Base-by-base conservation (phyloP, 2,888 invertebrate genomes). In the Parnassius apollo region DNA sequence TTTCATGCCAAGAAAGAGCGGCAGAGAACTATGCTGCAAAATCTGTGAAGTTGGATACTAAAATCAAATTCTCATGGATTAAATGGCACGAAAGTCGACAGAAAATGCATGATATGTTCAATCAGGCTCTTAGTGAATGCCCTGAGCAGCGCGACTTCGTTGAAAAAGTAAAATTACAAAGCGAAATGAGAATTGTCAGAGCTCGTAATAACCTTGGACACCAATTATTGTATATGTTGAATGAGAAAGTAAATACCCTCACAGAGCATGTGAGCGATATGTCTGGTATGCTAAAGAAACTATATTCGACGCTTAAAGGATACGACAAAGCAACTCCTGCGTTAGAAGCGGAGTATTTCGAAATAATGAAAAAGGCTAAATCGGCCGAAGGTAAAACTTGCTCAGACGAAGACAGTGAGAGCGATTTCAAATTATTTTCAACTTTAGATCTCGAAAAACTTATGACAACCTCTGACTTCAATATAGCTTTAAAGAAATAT, bases 301-400 rank as follows among this genome's bases (percentile, higher is more conserved):
- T 94, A 52, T 94, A 93, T 71, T 77, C 93, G 12, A 92, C 93
- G 0, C 82, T 95, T 7, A 90, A 92, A 74, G 94, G 94, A 0
- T 93, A 93, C 63, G 93, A 93, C 25, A 91, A 92, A 59, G 88
- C 92, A 2, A 93, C 94, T 0, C 92, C 94, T 0, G 83, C 90
- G 0, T 80, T 94, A 70, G 92, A 91, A 0, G 77, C 83, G 0
- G 93, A 94, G 66, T 95, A 94, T 68, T 79, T 93, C 42, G 92
- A 93, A 8, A 74, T 95, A 0, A 88, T 94, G 70, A 93, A 92
- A 67, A 91, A 92, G 65, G 87, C 93, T 0, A 94, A 94, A 71
- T 93, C 93, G 0, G 89, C 93, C 1, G 93, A 93, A 73, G 88
- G 88, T 42, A 93, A 95, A 12, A 92, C 93, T 11, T 95, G 94